phyloP scores from a whole-genome alignment of 2,113 vertebrate genomes.

The Galeopterus variegatus region DNA sequence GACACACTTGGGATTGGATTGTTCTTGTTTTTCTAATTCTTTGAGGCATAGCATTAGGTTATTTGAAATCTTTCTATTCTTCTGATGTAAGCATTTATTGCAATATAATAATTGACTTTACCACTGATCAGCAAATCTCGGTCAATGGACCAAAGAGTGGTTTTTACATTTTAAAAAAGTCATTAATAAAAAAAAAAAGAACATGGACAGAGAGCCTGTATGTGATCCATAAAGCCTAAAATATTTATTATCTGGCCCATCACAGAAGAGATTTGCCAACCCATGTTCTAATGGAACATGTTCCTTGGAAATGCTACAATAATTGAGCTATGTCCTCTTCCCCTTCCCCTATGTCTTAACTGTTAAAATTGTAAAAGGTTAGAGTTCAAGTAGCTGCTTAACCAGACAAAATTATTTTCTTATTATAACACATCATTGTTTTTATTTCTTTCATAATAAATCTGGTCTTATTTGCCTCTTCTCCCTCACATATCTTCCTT shows the following conservation, averaged over 20 bases:
- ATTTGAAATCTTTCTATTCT: no score
- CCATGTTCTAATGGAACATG: background rate
- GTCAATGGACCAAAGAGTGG: background rate
- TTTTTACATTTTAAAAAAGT: constrained; percentile 37
- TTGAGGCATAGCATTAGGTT: no score
- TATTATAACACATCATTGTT: background rate
- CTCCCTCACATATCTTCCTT: background rate
- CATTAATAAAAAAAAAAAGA: background rate
- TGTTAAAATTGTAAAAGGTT: background rate
- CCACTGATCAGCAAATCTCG: background rate
- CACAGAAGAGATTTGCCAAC: background rate
- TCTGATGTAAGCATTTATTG: no score
- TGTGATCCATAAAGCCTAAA: background rate
- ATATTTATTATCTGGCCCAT: background rate
- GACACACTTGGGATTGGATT: no score
- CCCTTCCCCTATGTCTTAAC: background rate
- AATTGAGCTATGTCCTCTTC: background rate
- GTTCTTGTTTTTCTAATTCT: no score
- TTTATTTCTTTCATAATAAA: constrained; percentile 32
- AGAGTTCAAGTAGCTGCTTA: background rate
- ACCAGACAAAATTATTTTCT: background rate
- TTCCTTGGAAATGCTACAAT: background rate
- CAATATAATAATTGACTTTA: background rate
- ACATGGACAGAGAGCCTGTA: background rate
- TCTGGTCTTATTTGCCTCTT: background rate